Conservation (phyloP, 1,140 invertebrate species). For the Globodera rostochiensis region DNA sequence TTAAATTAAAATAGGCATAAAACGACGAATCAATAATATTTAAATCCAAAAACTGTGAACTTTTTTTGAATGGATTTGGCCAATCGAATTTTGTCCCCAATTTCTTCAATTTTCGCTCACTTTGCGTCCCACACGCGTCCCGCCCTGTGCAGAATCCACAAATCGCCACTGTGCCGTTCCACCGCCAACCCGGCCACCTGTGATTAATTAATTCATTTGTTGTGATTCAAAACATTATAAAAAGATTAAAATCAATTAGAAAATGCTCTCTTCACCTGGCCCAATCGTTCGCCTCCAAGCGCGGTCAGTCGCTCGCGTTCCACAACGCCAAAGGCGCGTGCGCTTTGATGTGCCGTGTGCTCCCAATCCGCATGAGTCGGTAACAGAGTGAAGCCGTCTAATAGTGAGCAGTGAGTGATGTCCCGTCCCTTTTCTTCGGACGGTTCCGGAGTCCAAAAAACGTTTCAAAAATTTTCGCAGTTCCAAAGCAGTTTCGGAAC, state of each 20-base stretch:
- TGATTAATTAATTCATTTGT: constrained; percentile 42
- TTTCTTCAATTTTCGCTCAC: constrained; percentile 49
- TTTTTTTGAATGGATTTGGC: not conserved
- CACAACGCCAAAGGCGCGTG: constrained; percentile 56
- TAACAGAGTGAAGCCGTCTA: constrained; percentile 55
- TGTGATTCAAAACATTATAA: no score
- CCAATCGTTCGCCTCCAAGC: constrained; percentile 50
- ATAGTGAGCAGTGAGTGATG: no score
- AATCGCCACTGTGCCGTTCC: constrained; percentile 70
- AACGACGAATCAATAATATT: not conserved
- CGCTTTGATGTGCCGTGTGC: constrained; percentile 61
- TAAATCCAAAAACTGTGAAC: not conserved
- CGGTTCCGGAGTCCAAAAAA: no score
- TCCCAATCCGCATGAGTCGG: constrained; percentile 62
- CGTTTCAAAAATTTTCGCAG: no score
- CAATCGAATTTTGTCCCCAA: not conserved
- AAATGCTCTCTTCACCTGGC: constrained; percentile 42
- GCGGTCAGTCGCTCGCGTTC: constrained; percentile 43
- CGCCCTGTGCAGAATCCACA: constrained; percentile 81
- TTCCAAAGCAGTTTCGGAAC: no score
- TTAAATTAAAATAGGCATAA: not conserved
- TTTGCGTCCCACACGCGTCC: constrained; percentile 74
- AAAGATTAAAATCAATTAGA: no score
- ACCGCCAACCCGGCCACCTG: constrained; percentile 58
- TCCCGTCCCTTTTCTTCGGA: no score